Evolutionary conservation across 2,888 invertebrate species (phyloP).

Genomic region (Nomada goodeniana): DNA sequence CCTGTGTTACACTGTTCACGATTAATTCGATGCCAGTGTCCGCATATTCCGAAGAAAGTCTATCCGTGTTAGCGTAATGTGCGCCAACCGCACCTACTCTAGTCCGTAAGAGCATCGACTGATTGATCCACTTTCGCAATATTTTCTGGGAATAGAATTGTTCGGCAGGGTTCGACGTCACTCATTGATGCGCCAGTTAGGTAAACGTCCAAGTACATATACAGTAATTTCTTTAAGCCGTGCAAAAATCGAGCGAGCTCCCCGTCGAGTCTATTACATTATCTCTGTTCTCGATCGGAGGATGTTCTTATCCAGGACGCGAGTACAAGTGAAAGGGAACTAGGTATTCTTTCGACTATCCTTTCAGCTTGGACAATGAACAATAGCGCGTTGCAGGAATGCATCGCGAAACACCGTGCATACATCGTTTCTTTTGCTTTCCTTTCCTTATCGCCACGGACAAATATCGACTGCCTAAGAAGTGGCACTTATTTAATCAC

Average conservation of each 20-base stretch:
- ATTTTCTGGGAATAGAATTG: neutral
- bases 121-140: neutral
- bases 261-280: conserved; percentile 20
- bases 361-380: conserved; percentile 45
- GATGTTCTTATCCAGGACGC: conserved; percentile 33
- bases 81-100: neutral
- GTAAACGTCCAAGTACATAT: too few species aligned
- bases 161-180: neutral
- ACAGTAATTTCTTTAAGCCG: too few species aligned
- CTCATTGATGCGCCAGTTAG: neutral
- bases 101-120: neutral
- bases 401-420: conserved; percentile 26
- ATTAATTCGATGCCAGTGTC: conserved; percentile 35
- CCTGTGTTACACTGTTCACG: conserved; percentile 1
- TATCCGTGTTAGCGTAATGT: neutral
- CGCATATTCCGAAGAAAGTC: conserved; percentile 37
- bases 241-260: too few species aligned
- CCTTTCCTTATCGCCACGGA: conserved; percentile 26
- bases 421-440: conserved; percentile 18
- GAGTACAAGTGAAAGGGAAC: conserved; percentile 56
- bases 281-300: neutral
- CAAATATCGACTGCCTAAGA: conserved; percentile 37
- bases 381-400: conserved; percentile 34
- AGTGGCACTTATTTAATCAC: conserved; percentile 35
- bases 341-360: conserved; percentile 37